Evolutionary conservation across 2,888 invertebrate species (phyloP), one percentile per base, ranked within the genome.

Genomic region (Macaria notata): DNA sequence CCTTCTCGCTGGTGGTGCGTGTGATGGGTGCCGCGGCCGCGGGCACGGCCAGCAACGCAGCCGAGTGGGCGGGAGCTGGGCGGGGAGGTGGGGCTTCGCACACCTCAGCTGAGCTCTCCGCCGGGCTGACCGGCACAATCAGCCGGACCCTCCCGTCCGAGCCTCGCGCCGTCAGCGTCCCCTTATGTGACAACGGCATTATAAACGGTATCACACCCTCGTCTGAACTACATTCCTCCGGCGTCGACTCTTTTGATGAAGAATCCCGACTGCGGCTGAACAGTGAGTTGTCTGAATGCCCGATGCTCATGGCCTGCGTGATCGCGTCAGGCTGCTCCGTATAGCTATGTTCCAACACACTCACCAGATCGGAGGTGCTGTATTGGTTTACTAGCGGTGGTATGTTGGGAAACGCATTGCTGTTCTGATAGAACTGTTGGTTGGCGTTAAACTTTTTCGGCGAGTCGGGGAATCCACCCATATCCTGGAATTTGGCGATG

Each of bases 1-100:
- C 95, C 81, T 96, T 96, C 75, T 97, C 97, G 84, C 97, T 97
- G 36, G 96, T 96, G 48, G 96, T 95, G 67, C 97, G 92, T 0
- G 94, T 94, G 64, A 96, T 95, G 46, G 93, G 93, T 4, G 94
- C 92, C 30, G 94, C 93, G 38, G 94, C 94, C 7, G 72, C 89
- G 63, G 84, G 92, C 39, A 95, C 93, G 41, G 41, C n/a, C 57
- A 93, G 92, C 30, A 95, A 81, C 42, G 93, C 92, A 7, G 93
- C 86, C 7, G 94, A 41, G 90, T 53, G 81, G 78, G 0, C 65
- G 70, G 29, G 64, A 6, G 19, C 9, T 90, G 54, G 81, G 78
- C 0, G 65, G 70, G 29, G 64, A 6, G 19, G 9, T 0, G 55
- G 77, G 59, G 69, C 64, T 59, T 76, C 87, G 52, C 69, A 79